These are phyloP conservation scores for Automeris io DNA, from an alignment of 2,888 invertebrate species.

Conservation along the genomic window DNA sequence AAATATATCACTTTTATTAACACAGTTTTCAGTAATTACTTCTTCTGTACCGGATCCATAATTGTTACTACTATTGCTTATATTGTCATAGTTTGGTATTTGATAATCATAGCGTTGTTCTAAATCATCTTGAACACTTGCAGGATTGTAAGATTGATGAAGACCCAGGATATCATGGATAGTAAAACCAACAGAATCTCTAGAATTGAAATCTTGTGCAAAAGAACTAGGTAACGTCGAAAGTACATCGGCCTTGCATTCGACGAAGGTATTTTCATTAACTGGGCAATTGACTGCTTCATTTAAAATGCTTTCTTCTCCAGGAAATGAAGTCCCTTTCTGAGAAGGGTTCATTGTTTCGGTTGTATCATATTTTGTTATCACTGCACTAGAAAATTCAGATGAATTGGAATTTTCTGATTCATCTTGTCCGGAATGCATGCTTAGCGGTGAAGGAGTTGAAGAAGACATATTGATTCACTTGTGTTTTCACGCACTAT, in stretches of 20 bases:
- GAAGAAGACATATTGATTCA: conserved; percentile 41
- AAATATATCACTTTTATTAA: conserved; percentile 37
- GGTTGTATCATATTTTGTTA: conserved; percentile 27
- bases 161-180: conserved; percentile 71
- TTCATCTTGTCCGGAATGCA: conserved; percentile 44
- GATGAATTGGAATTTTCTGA: conserved; percentile 49
- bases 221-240: conserved; percentile 48
- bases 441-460: conserved; percentile 47
- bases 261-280: conserved; percentile 40
- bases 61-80: conserved; percentile 58
- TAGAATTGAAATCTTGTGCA: conserved; percentile 66
- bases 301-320: conserved; percentile 60
- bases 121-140: conserved; percentile 37
- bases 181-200: conserved; percentile 68
- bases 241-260: conserved; percentile 48
- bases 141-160: conserved; percentile 49
- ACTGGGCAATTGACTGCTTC: conserved; percentile 42
- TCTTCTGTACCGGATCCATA: conserved; percentile 54
- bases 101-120: conserved; percentile 58
- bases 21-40: conserved; percentile 38
- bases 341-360: conserved; percentile 21
- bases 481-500: conserved; percentile 11
- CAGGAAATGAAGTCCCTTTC: conserved; percentile 51
- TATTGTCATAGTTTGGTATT: conserved; percentile 54
- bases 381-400: conserved; percentile 33